phyloP scores from a whole-genome alignment of 2,113 vertebrate species.

The Galemys pyrenaicus region DNA sequence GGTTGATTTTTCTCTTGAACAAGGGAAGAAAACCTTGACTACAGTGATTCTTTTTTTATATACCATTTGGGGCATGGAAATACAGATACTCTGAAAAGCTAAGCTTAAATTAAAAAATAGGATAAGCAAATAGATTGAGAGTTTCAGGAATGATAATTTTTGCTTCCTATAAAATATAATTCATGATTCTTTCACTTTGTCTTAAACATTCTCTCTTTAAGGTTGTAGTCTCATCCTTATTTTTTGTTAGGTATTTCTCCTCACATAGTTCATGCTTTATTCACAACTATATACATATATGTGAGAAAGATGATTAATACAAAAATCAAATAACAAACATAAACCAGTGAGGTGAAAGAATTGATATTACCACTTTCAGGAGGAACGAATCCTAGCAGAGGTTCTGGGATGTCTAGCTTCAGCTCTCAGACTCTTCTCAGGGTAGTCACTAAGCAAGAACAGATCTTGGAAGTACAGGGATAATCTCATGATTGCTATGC shows the following conservation, averaged over 20 bases:
- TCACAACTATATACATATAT: not conserved
- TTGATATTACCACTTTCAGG: not conserved
- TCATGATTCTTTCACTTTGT: slow-evolving; percentile 50
- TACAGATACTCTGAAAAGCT: not conserved
- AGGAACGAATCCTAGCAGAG: slow-evolving; percentile 24
- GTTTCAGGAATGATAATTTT: slow-evolving; percentile 26
- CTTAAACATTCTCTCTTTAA: slow-evolving; percentile 9
- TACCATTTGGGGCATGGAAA: not conserved
- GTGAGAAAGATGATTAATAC: not conserved
- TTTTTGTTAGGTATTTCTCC: slow-evolving; percentile 40
- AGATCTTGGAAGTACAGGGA: not conserved
- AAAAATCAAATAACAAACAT: slow-evolving; percentile 25
- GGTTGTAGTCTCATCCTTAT: not conserved
- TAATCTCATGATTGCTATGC: not conserved
- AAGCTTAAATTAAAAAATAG: slow-evolving; percentile 50
- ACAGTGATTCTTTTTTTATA: not conserved
- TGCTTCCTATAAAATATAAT: slow-evolving; percentile 40
- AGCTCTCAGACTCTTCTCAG: not conserved
- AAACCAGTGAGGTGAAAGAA: not conserved
- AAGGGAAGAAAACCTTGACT: slow-evolving; percentile 45
- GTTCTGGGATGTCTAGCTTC: not conserved
- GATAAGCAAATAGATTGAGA: slow-evolving; percentile 28
- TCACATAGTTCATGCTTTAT: slow-evolving; percentile 24
- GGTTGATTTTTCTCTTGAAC: slow-evolving; percentile 28
- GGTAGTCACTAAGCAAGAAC: not conserved